Conservation (phyloP, 2,888 invertebrate genomes). For the Sialis lutaria region DNA sequence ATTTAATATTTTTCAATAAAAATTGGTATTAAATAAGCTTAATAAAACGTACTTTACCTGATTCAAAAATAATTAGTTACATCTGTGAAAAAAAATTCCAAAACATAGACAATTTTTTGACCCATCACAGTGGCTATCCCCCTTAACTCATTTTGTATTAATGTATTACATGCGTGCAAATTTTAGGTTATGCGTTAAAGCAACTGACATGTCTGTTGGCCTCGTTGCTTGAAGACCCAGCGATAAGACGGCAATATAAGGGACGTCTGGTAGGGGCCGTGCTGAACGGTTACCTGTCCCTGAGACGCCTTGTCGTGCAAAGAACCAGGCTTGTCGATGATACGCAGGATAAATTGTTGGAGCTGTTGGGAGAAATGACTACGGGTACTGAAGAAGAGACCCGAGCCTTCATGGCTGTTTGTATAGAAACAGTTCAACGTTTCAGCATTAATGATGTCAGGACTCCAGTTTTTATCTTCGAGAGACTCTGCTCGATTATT, state of each 20-base stretch:
- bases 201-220: slow-evolving; percentile 77
- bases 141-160: too few relatives aligned
- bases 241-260: slow-evolving; percentile 81
- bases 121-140: too few relatives aligned
- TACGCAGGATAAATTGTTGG: slow-evolving; percentile 85
- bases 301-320: slow-evolving; percentile 82
- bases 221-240: slow-evolving; percentile 72
- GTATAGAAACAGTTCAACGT: slow-evolving; percentile 87
- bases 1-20: too few relatives aligned
- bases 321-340: slow-evolving; percentile 89
- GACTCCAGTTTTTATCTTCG: slow-evolving; percentile 96
- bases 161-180: not conserved
- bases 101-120: too few relatives aligned
- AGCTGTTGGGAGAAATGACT: slow-evolving; percentile 89
- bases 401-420: slow-evolving; percentile 91
- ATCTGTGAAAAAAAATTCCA: too few relatives aligned
- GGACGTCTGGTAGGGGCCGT: slow-evolving; percentile 75
- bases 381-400: slow-evolving; percentile 90
- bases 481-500: slow-evolving; percentile 90
- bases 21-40: too few relatives aligned
- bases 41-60: too few relatives aligned
- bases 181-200: slow-evolving; percentile 67
- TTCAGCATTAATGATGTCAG: slow-evolving; percentile 81
- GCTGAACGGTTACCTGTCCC: slow-evolving; percentile 82
- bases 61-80: too few relatives aligned